These are phyloP conservation scores for Melinopterus prodromus DNA, from an alignment of 2,888 invertebrate genomes.

Conservation along the genomic window DNA sequence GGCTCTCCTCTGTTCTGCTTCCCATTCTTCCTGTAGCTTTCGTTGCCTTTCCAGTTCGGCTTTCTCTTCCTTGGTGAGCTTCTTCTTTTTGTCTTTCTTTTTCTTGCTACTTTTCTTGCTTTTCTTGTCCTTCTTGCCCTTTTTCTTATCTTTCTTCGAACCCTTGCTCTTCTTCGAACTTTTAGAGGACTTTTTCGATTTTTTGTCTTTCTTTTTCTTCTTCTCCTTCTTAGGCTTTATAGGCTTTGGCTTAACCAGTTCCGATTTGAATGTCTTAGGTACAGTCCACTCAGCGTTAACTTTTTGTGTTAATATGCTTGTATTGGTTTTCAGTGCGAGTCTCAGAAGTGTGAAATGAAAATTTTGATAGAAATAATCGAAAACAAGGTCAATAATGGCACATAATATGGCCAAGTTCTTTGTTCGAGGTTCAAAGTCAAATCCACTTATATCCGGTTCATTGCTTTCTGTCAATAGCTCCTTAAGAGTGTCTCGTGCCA, in stretches of 20 bases:
- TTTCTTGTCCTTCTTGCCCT: conserved; percentile 42
- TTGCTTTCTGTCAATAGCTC: conserved; percentile 11
- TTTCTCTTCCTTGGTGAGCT: conserved; percentile 44
- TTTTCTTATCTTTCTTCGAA: conserved; percentile 44
- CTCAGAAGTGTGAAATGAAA: conserved; percentile 56
- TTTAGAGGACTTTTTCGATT: conserved; percentile 43
- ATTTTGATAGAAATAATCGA: conserved; percentile 53
- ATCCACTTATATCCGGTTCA: conserved; percentile 27
- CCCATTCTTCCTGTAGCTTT: conserved; percentile 48
- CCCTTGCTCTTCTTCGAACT: conserved; percentile 45
- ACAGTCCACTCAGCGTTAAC: conserved; percentile 54
- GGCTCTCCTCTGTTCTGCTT: conserved; percentile 46
- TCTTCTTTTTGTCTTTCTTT: conserved; percentile 40
- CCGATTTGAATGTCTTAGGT: conserved; percentile 54
- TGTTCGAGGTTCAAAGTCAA: conserved; percentile 27
- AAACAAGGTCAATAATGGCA: conserved; percentile 56
- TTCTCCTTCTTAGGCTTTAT: conserved; percentile 46
- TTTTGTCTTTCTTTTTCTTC: conserved; percentile 44
- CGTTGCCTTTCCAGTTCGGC: conserved; percentile 48
- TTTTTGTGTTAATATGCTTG: conserved; percentile 53
- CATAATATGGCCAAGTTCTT: conserved; percentile 50
- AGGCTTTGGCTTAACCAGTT: conserved; percentile 48
- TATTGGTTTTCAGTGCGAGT: conserved; percentile 51
- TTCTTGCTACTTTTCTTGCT: conserved; percentile 40
- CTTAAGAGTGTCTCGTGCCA: not conserved